phyloP scores from a whole-genome alignment of 2,888 invertebrate species.

The Oscheius sp. region DNA sequence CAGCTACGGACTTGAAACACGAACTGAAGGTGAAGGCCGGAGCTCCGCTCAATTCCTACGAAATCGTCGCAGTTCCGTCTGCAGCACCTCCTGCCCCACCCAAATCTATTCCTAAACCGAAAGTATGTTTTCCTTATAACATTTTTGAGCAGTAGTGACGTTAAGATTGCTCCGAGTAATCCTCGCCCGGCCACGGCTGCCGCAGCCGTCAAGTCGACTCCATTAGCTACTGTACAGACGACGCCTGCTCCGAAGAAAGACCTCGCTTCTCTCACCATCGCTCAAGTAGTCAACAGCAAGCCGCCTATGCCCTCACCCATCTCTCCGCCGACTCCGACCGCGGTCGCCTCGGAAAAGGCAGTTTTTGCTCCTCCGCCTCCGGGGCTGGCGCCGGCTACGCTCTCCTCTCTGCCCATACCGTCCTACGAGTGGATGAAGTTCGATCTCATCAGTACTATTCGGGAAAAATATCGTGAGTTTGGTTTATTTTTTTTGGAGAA shows the following conservation, averaged over 20 bases:
- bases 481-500: background rate
- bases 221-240: background rate
- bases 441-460: constrained; percentile 24
- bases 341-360: background rate
- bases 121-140: constrained; percentile 10
- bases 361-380: background rate
- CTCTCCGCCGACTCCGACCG: constrained; percentile 6
- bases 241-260: background rate
- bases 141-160: background rate
- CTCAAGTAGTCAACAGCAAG: constrained; percentile 24
- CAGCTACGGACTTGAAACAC: constrained; percentile 46
- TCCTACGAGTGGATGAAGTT: constrained; percentile 39
- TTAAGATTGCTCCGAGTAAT: constrained; percentile 7
- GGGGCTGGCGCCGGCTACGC: background rate
- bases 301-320: background rate
- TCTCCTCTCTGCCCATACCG: constrained; percentile 26
- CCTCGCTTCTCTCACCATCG: background rate
- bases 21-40: constrained; percentile 34
- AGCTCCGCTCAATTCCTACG: constrained; percentile 16
- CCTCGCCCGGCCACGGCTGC: constrained; percentile 27
- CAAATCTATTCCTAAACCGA: constrained; percentile 10
- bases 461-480: constrained; percentile 6
- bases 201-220: constrained; percentile 13
- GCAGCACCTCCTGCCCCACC: background rate
- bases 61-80: background rate